phyloP scores from a whole-genome alignment of 2,888 invertebrate genomes.

The Ypsolopha scabrella region DNA sequence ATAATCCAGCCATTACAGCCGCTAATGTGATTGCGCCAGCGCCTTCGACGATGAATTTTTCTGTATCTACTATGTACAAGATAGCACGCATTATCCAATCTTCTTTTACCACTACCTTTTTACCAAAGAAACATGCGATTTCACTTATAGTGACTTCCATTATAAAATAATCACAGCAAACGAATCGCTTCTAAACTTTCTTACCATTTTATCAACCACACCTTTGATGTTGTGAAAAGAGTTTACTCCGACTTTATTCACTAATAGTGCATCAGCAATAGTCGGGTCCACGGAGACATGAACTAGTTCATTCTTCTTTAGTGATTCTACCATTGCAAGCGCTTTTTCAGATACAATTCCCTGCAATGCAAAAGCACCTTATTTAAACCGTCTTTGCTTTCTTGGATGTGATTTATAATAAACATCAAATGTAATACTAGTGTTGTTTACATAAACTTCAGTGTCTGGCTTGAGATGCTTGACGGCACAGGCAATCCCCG shows the following conservation, averaged over 20 bases:
- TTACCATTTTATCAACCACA: constrained; percentile 56
- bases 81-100: constrained; percentile 88
- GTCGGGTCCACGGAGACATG: constrained; percentile 75
- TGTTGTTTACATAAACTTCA: constrained; percentile 82
- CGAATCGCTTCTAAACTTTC: not conserved
- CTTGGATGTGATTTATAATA: not conserved
- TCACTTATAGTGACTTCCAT: too few species aligned
- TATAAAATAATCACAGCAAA: too few species aligned
- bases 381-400: not conserved
- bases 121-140: too few species aligned
- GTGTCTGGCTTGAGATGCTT: constrained; percentile 87
- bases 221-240: constrained; percentile 48
- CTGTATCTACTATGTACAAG: constrained; percentile 81
- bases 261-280: constrained; percentile 82
- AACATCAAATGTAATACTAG: not conserved
- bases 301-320: constrained; percentile 79
- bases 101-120: constrained; percentile 80
- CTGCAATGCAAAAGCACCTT: constrained; percentile 17
- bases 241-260: constrained; percentile 49
- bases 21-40: constrained; percentile 87
- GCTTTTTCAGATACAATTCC: constrained; percentile 53
- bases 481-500: constrained; percentile 87
- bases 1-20: constrained; percentile 81
- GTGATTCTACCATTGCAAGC: constrained; percentile 46
- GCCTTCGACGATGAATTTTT: constrained; percentile 91